Percentiles rank a stretch among this genome's conserved stretches.
Evolutionary conservation across 2,888 invertebrate genomes (phyloP).

Genomic region (Oligia strigilis): DNA sequence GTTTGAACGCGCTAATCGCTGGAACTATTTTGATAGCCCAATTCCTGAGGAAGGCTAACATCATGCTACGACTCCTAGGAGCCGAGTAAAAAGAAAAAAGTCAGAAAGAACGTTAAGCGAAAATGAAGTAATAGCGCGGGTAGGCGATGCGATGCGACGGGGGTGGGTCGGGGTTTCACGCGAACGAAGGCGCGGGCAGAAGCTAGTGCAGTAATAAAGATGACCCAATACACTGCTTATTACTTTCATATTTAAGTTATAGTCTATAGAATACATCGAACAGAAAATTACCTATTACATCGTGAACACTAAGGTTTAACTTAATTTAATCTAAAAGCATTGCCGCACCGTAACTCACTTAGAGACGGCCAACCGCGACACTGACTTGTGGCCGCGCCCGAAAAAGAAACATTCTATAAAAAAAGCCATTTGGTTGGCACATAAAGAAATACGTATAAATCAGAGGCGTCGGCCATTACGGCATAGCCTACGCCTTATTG

Average conservation of each 20-base stretch:
- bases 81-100: not conserved
- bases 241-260: not conserved
- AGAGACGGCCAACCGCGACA: slow-evolving; percentile 72
- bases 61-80: not conserved
- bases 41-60: not conserved
- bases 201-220: not conserved
- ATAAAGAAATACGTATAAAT: slow-evolving; percentile 90
- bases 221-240: not conserved
- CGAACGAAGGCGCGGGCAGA: too few species aligned
- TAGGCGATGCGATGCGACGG: not conserved
- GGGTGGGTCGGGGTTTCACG: not conserved
- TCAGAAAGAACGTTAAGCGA: not conserved
- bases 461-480: slow-evolving; percentile 86
- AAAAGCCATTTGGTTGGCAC: slow-evolving; percentile 85
- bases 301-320: slow-evolving; percentile 71
- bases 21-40: not conserved
- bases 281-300: slow-evolving; percentile 57
- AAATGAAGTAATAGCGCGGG: not conserved
- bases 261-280: slow-evolving; percentile 16
- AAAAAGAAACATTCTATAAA: slow-evolving; percentile 82
- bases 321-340: slow-evolving; percentile 80
- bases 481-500: slow-evolving; percentile 83
- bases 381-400: slow-evolving; percentile 75
- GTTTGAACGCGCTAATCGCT: not conserved
- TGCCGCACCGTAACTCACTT: slow-evolving; percentile 75